phyloP scores from a whole-genome alignment of 2,888 invertebrate genomes.

The Ochropleura leucogaster region DNA sequence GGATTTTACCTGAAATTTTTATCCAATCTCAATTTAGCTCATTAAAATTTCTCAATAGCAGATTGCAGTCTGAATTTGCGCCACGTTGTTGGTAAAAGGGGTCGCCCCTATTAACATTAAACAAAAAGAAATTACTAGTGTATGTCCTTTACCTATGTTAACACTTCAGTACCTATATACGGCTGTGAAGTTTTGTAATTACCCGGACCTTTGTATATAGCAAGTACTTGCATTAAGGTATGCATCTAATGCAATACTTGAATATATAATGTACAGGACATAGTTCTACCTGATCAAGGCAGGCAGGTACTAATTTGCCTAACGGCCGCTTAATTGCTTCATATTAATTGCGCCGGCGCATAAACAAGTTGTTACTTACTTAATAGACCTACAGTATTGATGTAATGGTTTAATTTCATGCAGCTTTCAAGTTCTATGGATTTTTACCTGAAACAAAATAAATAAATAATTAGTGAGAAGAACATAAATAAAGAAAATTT shows the following conservation, averaged over 20 bases:
- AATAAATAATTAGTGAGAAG: slow-evolving; percentile 23
- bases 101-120: background rate
- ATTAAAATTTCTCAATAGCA: background rate
- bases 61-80: background rate
- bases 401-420: slow-evolving; percentile 36
- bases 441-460: slow-evolving; percentile 62
- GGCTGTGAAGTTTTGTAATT: background rate
- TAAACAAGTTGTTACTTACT: slow-evolving; percentile 57
- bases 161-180: background rate
- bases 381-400: slow-evolving; percentile 43
- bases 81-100: background rate
- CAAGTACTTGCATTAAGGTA: background rate
- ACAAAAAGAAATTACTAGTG: background rate
- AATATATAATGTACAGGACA: slow-evolving; percentile 40
- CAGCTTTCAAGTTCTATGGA: slow-evolving; percentile 20
- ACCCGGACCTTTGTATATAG: background rate
- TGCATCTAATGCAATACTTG: slow-evolving; percentile 32
- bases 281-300: slow-evolving; percentile 52
- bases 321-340: slow-evolving; percentile 58
- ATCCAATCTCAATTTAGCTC: background rate
- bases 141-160: background rate
- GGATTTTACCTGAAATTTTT: background rate
- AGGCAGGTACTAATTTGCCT: slow-evolving; percentile 50
- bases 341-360: slow-evolving; percentile 48
- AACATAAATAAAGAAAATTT: background rate